Evolutionary conservation across 1,140 invertebrate genomes (phyloP).

Genomic region (Nasonia longicornis): DNA sequence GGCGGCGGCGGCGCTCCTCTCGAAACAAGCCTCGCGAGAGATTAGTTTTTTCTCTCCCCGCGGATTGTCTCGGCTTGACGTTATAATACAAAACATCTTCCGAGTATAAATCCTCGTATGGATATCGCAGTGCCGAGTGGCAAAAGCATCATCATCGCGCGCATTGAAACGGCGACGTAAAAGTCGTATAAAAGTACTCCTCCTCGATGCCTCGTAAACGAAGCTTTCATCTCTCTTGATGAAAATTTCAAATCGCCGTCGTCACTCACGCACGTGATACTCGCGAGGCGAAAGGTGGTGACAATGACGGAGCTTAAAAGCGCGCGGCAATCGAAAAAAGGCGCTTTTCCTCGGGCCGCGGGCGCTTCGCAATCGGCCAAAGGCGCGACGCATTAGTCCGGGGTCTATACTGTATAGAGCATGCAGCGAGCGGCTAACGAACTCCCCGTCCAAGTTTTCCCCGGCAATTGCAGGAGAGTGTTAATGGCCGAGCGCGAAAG

Average conservation of each 20-base stretch:
- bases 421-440: constrained; percentile 36
- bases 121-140: neutral
- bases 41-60: neutral
- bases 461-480: constrained; percentile 36
- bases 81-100: neutral
- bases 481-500: constrained; percentile 46
- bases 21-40: neutral
- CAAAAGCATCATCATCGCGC: neutral
- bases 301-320: neutral
- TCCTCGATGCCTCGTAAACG: neutral
- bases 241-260: constrained; percentile 6
- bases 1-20: constrained; percentile 31
- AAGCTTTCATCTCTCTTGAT: neutral
- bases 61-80: neutral
- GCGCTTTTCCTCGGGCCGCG: neutral
- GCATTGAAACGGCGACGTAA: neutral
- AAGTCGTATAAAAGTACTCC: neutral
- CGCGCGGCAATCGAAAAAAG: neutral
- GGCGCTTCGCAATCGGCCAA: constrained; percentile 26
- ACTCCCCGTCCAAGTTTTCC: constrained; percentile 35
- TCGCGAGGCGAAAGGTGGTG: neutral
- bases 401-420: neutral
- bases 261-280: neutral
- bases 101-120: no score
- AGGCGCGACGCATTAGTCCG: constrained; percentile 26